Evolutionary conservation across 2,888 invertebrate species (phyloP), one percentile per base, ranked within the genome.

Genomic region (Hirtodrosophila confusa): DNA sequence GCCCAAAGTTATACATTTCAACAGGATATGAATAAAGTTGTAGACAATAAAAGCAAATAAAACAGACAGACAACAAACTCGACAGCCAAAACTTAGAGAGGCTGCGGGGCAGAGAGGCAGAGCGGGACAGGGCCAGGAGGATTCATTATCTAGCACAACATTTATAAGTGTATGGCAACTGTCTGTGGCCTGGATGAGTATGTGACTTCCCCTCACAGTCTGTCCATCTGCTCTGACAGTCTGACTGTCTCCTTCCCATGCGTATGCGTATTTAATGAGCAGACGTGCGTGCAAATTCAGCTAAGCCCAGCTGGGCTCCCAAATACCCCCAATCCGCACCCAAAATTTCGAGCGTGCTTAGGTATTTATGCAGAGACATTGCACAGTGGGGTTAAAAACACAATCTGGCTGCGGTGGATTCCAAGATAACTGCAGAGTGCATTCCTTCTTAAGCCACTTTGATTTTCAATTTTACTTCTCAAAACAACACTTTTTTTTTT

Each of bases 21-120:
- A 80, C 84, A 85, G 88, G 84, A 85, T 85, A 85, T 85, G 86
- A 85, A 88, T 88, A 85, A 85, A 85, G 84, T 85, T 85, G 80
- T 75, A 84, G 86, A 88, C 86, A 85, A 88, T 86, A 80, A 85
- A 88, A 80, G 88, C 84, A 85, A 88, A 85, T 86, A 80, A 78
- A 69, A 66, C 69, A 72, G 49, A 54, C 74, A 80, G 64, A 69
- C 75, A 50, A 35, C 56, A 55, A 31, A 56, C 70, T 68, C 61
- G 66, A 61, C 61, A 73, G 61, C 44, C 35, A 29, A 11, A 64
- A 51, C 51, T 40, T 31, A 23, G 47, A 29, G n/a, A 36, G 17
- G 27, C 29, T n/a, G 6, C 10, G 11, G 4, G 17, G 17, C 17
- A 11, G 41, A 11, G 17, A 24, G 45, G 3, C 17, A 43, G n/a